Base-by-base conservation (phyloP, 2,797 vertebrate genomes). In the Gallinago nigripennis region DNA sequence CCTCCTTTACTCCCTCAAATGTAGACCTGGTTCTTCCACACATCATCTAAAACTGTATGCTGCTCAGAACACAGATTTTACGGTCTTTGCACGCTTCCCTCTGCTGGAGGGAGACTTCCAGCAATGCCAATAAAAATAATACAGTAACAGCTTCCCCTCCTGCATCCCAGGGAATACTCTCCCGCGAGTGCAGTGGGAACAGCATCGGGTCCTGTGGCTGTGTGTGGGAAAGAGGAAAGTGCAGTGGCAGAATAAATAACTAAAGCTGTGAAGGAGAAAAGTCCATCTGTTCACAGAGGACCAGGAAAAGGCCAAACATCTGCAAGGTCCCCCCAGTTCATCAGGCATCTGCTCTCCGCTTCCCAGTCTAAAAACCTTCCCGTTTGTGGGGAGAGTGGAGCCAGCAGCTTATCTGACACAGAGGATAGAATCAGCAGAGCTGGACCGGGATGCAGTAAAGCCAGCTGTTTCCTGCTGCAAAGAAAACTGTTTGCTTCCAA, bases 241-340 rank as follows among this genome's bases (percentile, higher is more conserved):
- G 16, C 89, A 33, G 91, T 89, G 94, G 82, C 86, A 88, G 91
- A 77, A 58, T 94, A 96, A 96, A 91, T 92, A 95, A 87, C 88
- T 65, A 20, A 85, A 97, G 82, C 86, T 96, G 91, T 90, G 91
- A 93, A 91, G 72, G 94, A 95, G 87, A 71, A 92, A 92, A 79
- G 80, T 83, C 87, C 87, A 81, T 88, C 87, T 95, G 92, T 87
- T 96, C 0, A 0, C 69, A 88, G 89, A 93, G 72, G 84, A 91
- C 84, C 71, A 86, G 77, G 89, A 77, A 91, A 94, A 96, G 82
- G 92, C 92, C 95, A 96, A 91, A 95, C 94, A 96, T 95, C 95
- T 97, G 92, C 85, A 94, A 88, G 94, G 94, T 95, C 65, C 70
- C 31, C 58, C 58, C 69, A 94, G 89, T 97, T 95, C 92, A 97